A percentile compares a stretch with the other conserved stretches of the same genome.
Evolutionary conservation across 2,797 vertebrate species (phyloP).

Genomic region (Myoxocephalus aenaeus): DNA sequence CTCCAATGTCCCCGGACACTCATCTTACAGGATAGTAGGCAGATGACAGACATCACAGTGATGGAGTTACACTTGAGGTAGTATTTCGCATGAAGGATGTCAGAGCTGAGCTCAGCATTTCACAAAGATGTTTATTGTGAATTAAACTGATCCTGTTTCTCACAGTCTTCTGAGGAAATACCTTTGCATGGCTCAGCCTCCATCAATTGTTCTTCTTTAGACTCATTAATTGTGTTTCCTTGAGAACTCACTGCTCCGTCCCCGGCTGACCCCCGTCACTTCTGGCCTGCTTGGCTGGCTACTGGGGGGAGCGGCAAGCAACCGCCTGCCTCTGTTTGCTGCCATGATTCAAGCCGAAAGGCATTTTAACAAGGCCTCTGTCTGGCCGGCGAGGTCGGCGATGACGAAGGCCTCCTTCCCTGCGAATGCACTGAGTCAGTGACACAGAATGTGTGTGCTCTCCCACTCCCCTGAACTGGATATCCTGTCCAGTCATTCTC

Average conservation of each 20-base stretch:
- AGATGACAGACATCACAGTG: conserved; percentile 34
- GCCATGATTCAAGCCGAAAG: conserved; percentile 70
- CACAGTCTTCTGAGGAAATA: conserved; percentile 62
- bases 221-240: conserved; percentile 51
- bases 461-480: conserved; percentile 56
- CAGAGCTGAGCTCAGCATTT: conserved; percentile 17
- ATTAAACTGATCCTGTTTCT: conserved; percentile 16
- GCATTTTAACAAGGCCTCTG: conserved; percentile 63
- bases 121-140: conserved; percentile 4
- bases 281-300: conserved; percentile 48
- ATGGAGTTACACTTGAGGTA: conserved; percentile 28
- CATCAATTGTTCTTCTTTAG: conserved; percentile 55
- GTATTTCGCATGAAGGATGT: conserved; percentile 36
- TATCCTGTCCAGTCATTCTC: conserved; percentile 77
- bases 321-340: conserved; percentile 63
- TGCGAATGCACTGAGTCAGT: conserved; percentile 68
- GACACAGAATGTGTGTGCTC: conserved; percentile 66
- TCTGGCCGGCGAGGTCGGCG: conserved; percentile 49
- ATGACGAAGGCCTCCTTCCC: conserved; percentile 62
- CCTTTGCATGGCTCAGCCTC: conserved; percentile 44
- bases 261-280: conserved; percentile 45
- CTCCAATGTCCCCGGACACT: neutral
- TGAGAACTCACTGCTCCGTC: conserved; percentile 50
- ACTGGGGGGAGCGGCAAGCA: conserved; percentile 58
- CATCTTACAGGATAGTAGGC: conserved; percentile 9